A percentile compares a stretch with the other conserved stretches of the same genome.
These are phyloP conservation scores for Thripadectes ignobilis DNA, from an alignment of 2,797 vertebrate genomes.

Conservation along the genomic window DNA sequence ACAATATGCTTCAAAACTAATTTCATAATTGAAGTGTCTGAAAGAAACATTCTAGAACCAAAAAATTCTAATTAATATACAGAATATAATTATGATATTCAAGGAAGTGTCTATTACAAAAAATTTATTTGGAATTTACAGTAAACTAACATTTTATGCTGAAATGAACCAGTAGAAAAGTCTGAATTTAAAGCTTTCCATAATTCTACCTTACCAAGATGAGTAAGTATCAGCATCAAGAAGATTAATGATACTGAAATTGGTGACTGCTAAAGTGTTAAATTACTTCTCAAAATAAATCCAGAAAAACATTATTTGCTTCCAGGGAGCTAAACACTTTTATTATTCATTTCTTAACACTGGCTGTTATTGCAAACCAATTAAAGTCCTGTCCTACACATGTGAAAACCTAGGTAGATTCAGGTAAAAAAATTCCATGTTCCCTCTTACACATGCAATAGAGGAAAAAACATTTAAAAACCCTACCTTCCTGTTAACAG, in stretches of 20 bases:
- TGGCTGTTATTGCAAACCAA: background rate
- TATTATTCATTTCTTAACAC: background rate
- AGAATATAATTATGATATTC: background rate
- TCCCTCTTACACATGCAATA: background rate
- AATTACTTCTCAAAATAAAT: background rate
- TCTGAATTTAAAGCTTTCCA: background rate
- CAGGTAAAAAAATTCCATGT: background rate
- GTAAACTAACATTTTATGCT: background rate
- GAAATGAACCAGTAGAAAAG: background rate
- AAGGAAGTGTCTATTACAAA: background rate
- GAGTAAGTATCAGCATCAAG: background rate
- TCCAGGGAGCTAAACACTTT: background rate
- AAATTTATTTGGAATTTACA: background rate
- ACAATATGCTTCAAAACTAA: slow-evolving; percentile 23
- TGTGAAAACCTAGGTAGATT: background rate
- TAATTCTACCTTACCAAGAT: background rate
- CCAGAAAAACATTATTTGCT: background rate
- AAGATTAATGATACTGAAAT: background rate
- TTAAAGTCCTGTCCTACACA: background rate
- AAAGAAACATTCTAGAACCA: slow-evolving; percentile 17
- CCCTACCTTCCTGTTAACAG: background rate
- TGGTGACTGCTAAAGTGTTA: background rate
- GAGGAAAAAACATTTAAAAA: background rate
- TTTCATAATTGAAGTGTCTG: background rate
- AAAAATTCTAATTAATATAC: background rate